Evolutionary conservation across 1,140 invertebrate genomes (phyloP).

Genomic region (Drosophila sturtevanti): DNA sequence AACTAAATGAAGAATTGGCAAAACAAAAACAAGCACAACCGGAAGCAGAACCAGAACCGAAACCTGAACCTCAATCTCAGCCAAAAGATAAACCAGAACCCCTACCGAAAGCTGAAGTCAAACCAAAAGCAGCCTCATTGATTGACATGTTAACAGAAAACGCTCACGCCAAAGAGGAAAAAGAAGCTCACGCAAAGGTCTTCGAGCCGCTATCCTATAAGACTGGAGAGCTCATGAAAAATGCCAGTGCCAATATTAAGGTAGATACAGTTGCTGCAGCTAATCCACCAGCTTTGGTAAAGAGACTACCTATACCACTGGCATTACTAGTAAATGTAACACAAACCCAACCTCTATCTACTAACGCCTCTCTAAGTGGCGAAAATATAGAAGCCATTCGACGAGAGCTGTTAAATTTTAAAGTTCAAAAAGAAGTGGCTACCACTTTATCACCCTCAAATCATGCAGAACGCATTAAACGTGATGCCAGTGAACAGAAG

Average conservation of each 20-base stretch:
- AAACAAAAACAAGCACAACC: constrained; percentile 65
- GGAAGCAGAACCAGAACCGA: neutral
- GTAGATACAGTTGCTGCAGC: neutral
- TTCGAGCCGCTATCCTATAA: constrained; percentile 78
- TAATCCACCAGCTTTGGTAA: constrained; percentile 22
- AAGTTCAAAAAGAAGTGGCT: constrained; percentile 15
- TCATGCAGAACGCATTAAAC: constrained; percentile 35
- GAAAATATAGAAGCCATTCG: constrained; percentile 76
- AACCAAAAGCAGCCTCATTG: constrained; percentile 51
- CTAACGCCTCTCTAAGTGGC: constrained; percentile 40
- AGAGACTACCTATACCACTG: constrained; percentile 65
- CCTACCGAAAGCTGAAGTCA: constrained; percentile 11
- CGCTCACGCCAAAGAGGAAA: constrained; percentile 52
- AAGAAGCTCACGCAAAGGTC: constrained; percentile 62
- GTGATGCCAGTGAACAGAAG: constrained; percentile 33
- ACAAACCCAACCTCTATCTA: neutral
- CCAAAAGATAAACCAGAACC: constrained; percentile 13
- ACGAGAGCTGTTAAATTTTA: constrained; percentile 64
- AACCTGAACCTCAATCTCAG: constrained; percentile 2
- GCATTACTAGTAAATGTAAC: constrained; percentile 59
- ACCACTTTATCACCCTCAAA: neutral
- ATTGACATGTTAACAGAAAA: constrained; percentile 70
- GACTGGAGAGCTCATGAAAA: constrained; percentile 62
- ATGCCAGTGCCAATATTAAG: constrained; percentile 30
- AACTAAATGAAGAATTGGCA: constrained; percentile 83